These are phyloP conservation scores for Gallinago stenura DNA, from an alignment of 2,797 vertebrate species.

Conservation along the genomic window DNA sequence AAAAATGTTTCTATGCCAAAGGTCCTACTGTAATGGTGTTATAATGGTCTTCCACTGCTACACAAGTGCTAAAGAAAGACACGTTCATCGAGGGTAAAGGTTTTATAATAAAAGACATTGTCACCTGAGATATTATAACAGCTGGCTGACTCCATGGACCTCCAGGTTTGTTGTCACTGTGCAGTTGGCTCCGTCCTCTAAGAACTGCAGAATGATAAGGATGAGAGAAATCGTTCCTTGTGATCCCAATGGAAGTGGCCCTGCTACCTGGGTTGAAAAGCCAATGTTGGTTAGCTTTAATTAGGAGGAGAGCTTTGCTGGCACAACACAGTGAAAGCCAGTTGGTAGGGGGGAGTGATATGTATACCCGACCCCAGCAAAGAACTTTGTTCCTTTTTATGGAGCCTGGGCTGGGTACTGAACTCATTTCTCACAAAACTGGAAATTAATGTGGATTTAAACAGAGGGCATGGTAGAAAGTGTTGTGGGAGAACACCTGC, in stretches of 20 bases:
- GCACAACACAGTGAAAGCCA: not conserved
- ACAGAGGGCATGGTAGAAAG: not conserved
- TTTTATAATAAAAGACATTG: not conserved
- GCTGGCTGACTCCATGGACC: not conserved
- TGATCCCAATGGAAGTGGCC: not conserved
- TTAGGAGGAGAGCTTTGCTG: not conserved
- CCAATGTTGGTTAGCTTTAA: not conserved
- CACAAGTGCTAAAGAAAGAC: not conserved
- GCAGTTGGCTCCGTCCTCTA: not conserved
- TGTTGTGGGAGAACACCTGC: not conserved
- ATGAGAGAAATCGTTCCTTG: not conserved
- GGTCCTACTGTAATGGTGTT: not conserved
- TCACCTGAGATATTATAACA: not conserved
- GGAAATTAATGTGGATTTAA: not conserved
- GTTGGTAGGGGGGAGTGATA: not conserved
- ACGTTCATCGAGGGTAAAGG: not conserved
- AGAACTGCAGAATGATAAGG: not conserved
- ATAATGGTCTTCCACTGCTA: not conserved
- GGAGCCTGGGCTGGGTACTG: not conserved
- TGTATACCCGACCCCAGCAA: not conserved
- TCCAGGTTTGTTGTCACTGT: not conserved
- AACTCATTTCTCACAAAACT: not conserved
- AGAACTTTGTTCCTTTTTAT: not conserved
- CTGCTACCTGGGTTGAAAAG: not conserved
- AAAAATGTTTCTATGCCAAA: not conserved